A percentile compares a stretch with the other conserved stretches of the same genome.
These are phyloP conservation scores for Geodia barretti DNA, from an alignment of 37 sponge, comb jelly and placozoan genomes.

Conservation along the genomic window DNA sequence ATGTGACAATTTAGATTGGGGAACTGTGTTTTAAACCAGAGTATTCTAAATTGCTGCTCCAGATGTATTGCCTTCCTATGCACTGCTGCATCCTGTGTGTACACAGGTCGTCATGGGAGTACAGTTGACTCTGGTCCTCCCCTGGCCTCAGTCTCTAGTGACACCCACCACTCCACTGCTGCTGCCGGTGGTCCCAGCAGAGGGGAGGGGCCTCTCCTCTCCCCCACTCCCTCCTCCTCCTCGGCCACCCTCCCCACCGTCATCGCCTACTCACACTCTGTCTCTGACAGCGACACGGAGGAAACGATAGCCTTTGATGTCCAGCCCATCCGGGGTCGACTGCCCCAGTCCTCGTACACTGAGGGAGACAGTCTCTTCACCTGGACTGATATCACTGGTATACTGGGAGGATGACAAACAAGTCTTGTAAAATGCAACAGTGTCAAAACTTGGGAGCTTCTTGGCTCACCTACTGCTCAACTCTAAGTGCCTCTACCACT, in stretches of 20 bases:
- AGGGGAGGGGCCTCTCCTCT: not conserved
- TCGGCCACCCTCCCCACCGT: constrained; percentile 11
- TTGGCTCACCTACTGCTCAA: too few species aligned
- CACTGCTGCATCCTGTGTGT: too few species aligned
- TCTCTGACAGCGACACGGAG: constrained; percentile 16
- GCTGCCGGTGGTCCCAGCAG: not conserved
- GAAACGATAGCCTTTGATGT: constrained; percentile 41
- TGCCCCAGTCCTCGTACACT: constrained; percentile 67
- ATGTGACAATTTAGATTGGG: too few species aligned
- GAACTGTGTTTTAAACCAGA: too few species aligned
- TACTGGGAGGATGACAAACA: too few species aligned
- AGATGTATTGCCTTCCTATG: too few species aligned
- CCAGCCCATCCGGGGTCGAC: constrained; percentile 36
- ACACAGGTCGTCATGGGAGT: not conserved
- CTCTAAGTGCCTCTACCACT: not conserved
- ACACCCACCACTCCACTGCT: not conserved
- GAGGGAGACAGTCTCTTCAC: constrained; percentile 64
- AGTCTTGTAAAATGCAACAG: too few species aligned
- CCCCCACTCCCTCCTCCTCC: not conserved
- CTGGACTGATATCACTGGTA: constrained; percentile 65
- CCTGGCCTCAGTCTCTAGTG: not conserved
- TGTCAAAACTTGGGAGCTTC: too few species aligned
- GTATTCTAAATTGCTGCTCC: too few species aligned
- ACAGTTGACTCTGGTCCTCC: not conserved
- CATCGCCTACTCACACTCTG: not conserved